Evolutionary conservation across 2,888 invertebrate genomes (phyloP).

Genomic region (Calameuta filiformis): DNA sequence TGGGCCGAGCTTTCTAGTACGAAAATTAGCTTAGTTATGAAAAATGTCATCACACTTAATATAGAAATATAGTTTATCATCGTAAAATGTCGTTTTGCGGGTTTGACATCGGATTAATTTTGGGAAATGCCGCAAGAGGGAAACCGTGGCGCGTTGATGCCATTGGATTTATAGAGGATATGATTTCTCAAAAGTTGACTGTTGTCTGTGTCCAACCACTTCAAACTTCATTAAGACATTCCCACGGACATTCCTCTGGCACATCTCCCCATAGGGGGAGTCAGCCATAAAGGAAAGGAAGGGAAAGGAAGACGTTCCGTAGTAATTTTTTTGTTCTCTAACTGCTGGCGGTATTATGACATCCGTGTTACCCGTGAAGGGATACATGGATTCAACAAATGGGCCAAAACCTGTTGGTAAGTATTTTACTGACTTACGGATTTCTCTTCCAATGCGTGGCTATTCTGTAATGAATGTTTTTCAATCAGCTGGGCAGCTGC

Average conservation of each 20-base stretch:
- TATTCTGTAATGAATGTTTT: not conserved
- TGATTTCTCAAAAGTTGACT: not conserved
- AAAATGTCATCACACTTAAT: no score
- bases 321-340: not conserved
- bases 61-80: no score
- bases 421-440: conserved; percentile 15
- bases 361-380: conserved; percentile 53
- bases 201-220: not conserved
- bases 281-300: no score
- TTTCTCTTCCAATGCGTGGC: not conserved
- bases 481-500: conserved; percentile 46
- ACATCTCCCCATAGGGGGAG: no score
- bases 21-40: no score
- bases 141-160: no score
- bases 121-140: not conserved
- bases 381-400: conserved; percentile 60
- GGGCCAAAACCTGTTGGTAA: conserved; percentile 59
- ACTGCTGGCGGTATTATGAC: conserved; percentile 35
- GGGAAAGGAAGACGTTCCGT: not conserved
- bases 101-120: not conserved
- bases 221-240: no score
- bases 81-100: not conserved
- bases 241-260: no score
- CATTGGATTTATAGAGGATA: no score
- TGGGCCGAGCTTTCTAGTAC: no score